Evolutionary conservation across 2,888 invertebrate genomes (phyloP), one percentile per base, ranked within the genome.

Genomic region (Thera obeliscata): DNA sequence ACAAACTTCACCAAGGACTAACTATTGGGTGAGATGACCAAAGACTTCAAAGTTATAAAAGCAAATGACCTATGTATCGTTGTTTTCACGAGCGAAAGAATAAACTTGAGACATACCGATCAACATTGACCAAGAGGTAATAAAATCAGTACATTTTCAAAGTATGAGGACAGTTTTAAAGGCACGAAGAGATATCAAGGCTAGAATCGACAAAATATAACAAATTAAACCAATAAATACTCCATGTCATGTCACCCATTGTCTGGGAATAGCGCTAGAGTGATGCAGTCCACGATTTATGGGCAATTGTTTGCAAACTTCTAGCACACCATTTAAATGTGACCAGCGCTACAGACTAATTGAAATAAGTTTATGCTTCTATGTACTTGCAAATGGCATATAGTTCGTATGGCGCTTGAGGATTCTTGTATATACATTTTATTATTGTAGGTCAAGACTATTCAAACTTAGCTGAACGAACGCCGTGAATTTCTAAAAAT

Each of bases 291-390:
- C 22, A 55, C 60, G 60, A 74, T 72, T 72, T 72, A 75, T 71
- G 55, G 66, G 8, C 72, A 60, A 75, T 75, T 75, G 75, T 75
- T 70, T 41, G 58, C 61, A 52, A 66, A 67, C 49, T 35, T 65
- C 33, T 33, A 57, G 59, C 43, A 48, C 65, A 59, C 63, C 63
- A 61, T 56, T 60, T 54, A 41, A 36, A 57, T 66, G 63, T 60
- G 56, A 55, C 48, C 46, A 33, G 38, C 36, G 54, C 43, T n/a
- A 36, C 58, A 46, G 43, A 59, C 56, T 62, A 61, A 66, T 69
- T 66, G 54, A 66, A 56, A 66, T 69, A 50, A 56, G 33, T 62
- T 22, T 56, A 52, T 52, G 65, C 59, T n/a, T 38, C 52, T 55
- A 50, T 56, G 54, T 50, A 41, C 52, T 58, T 48, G 52, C 52